Conservation (phyloP, 2,113 vertebrate species). For the Prietella phreatophila region DNA sequence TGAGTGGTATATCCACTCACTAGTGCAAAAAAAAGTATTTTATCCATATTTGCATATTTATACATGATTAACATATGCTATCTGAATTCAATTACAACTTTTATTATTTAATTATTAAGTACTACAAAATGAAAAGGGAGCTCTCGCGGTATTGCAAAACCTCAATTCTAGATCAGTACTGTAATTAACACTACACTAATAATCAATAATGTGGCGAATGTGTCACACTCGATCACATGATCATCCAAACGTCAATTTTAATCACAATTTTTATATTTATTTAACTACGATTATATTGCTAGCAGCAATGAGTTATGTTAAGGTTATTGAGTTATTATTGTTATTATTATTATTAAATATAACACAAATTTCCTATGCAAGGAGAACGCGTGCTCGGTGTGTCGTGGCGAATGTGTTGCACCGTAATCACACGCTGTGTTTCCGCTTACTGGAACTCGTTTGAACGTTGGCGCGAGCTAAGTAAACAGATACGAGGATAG, state of each 20-base stretch:
- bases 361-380: neutral
- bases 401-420: constrained; percentile 33
- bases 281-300: neutral
- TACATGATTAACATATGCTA: neutral
- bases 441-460: neutral
- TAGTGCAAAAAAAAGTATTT: neutral
- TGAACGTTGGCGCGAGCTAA: constrained; percentile 43
- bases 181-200: neutral
- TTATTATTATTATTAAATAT: neutral
- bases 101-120: neutral
- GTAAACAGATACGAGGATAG: neutral
- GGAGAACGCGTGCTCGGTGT: neutral
- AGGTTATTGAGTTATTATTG: neutral
- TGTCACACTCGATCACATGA: neutral
- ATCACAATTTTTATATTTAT: too few species aligned
- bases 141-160: neutral
- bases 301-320: neutral
- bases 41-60: neutral
- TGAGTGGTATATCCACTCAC: neutral
- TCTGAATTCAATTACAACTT: neutral
- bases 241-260: neutral
- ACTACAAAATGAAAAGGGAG: neutral
- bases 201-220: neutral
- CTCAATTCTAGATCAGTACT: neutral
- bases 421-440: neutral